A percentile compares a stretch with the other conserved stretches of the same genome.
phyloP scores from a whole-genome alignment of 2,113 vertebrate species.

The Gorsachius goisagi region DNA sequence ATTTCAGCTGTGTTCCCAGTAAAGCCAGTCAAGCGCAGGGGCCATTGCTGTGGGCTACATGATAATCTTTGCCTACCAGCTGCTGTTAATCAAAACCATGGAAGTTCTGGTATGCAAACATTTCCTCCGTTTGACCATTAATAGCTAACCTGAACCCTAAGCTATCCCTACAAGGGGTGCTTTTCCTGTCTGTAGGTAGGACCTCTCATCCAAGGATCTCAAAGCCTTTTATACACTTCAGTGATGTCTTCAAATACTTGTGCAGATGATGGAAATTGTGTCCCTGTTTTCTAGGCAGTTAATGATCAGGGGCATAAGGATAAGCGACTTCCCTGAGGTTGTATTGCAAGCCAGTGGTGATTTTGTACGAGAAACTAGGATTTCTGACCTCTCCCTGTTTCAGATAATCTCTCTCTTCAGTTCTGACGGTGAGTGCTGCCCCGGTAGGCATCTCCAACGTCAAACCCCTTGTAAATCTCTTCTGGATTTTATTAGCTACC shows the following conservation, averaged over 20 bases:
- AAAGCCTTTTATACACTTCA: neutral
- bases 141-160: neutral
- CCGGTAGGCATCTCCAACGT: neutral
- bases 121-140: neutral
- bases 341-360: neutral
- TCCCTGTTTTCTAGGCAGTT: neutral
- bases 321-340: accelerated
- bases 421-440: neutral
- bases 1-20: accelerated
- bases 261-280: neutral
- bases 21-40: neutral
- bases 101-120: neutral
- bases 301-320: neutral
- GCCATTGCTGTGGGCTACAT: neutral
- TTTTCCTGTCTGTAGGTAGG: neutral
- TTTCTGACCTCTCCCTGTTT: neutral
- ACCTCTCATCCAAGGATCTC: neutral
- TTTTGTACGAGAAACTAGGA: neutral
- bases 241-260: neutral
- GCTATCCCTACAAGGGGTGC: neutral
- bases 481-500: neutral
- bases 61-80: neutral
- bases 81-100: neutral
- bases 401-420: neutral
- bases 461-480: neutral